Conservation (phyloP, 30 jellyfish, hydroid and myxozoan genomes). For the Aurelia aurita region DNA sequence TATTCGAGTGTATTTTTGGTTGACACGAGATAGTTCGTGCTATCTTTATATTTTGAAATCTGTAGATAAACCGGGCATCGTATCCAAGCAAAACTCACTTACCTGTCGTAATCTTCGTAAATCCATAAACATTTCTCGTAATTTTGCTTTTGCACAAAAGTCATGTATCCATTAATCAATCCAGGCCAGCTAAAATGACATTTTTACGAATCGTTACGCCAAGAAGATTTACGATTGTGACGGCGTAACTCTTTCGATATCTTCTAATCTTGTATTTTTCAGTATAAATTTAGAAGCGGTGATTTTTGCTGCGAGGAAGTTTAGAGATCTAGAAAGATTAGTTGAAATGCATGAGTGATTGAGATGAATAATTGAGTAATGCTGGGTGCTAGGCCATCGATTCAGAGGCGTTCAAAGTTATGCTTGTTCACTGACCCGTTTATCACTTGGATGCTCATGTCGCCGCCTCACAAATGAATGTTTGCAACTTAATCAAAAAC, state of each 20-base stretch:
- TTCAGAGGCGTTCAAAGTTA: conserved; percentile 19
- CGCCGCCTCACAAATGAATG: conserved; percentile 8
- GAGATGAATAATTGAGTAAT: conserved; percentile 21
- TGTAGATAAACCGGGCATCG: no score
- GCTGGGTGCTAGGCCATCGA: conserved; percentile 14
- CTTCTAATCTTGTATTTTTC: no score
- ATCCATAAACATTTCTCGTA: conserved; percentile 38
- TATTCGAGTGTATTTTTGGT: background rate
- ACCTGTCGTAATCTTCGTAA: conserved; percentile 37
- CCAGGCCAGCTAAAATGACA: no score
- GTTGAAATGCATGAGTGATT: conserved; percentile 28
- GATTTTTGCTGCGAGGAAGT: no score
- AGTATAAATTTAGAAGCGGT: no score
- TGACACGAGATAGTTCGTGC: background rate
- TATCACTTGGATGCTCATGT: conserved; percentile 39
- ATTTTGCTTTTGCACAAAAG: background rate
- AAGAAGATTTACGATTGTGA: no score
- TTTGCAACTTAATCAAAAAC: conserved; percentile 22
- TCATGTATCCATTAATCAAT: background rate
- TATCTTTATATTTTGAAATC: background rate
- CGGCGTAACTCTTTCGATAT: no score
- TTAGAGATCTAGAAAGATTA: conserved; percentile 3
- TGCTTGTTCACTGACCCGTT: conserved; percentile 62
- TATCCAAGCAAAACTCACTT: background rate
- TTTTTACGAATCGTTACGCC: no score